Evolutionary conservation across 2,113 vertebrate species (phyloP).

Genomic region (Brienomyrus longianalis): DNA sequence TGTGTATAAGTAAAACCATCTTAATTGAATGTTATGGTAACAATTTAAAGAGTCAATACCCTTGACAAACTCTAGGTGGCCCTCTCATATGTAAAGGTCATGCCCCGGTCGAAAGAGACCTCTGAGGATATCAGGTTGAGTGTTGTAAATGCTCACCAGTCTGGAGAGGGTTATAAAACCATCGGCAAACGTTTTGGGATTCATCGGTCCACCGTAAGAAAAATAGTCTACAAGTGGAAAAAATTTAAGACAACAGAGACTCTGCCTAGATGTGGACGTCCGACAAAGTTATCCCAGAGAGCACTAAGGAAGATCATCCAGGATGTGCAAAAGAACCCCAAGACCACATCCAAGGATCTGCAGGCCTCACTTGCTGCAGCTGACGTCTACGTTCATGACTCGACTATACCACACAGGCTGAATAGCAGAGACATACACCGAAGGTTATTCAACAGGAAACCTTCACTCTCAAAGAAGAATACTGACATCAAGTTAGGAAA

Average conservation of each 20-base stretch:
- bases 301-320: not conserved
- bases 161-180: not conserved
- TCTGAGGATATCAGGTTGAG: not conserved
- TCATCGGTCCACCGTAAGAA: not conserved
- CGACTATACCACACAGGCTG: not conserved
- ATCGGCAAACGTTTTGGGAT: not conserved
- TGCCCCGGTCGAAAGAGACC: not conserved
- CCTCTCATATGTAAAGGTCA: not conserved
- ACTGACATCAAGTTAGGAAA: not conserved
- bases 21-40: not conserved
- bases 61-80: not conserved
- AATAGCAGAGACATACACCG: not conserved
- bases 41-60: not conserved
- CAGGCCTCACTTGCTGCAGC: not conserved
- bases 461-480: not conserved
- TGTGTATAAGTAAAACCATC: not conserved
- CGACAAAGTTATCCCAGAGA: not conserved
- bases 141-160: conserved; percentile 2
- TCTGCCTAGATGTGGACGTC: not conserved
- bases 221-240: not conserved
- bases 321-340: not conserved
- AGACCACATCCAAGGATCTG: not conserved
- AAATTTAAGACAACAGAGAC: not conserved
- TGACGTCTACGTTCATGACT: not conserved
- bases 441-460: not conserved